phyloP scores from a whole-genome alignment of 1,140 invertebrate species.

The Archivesica marissinica region DNA sequence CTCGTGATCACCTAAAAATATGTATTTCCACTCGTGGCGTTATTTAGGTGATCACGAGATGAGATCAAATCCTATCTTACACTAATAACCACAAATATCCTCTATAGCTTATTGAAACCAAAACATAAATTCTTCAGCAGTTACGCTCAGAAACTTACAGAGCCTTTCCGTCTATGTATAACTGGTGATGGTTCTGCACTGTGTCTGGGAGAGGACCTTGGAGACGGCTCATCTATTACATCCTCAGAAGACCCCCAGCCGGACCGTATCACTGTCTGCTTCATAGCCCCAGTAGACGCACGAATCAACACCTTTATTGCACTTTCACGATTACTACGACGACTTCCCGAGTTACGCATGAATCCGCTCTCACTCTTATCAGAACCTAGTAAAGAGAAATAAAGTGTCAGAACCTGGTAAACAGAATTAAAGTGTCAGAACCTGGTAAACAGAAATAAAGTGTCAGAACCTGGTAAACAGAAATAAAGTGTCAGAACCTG shows the following conservation, averaged over 20 bases:
- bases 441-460: not conserved
- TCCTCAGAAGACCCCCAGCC: conserved; percentile 44
- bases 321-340: conserved; percentile 54
- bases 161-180: conserved; percentile 36
- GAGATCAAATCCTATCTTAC: too few species aligned
- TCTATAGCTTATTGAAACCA: too few species aligned
- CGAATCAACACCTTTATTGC: conserved; percentile 50
- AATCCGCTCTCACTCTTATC: conserved; percentile 30
- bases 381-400: conserved; percentile 5
- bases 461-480: not conserved
- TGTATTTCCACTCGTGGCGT: too few species aligned
- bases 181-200: conserved; percentile 56
- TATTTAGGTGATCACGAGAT: too few species aligned
- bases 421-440: too few species aligned
- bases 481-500: too few species aligned
- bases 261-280: conserved; percentile 43
- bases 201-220: conserved; percentile 25
- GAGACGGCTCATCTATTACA: conserved; percentile 6
- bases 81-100: too few species aligned
- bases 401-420: too few species aligned
- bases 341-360: conserved; percentile 32
- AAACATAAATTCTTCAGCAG: not conserved
- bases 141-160: conserved; percentile 21
- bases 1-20: too few species aligned
- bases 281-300: conserved; percentile 42